phyloP scores from a whole-genome alignment of 2,888 invertebrate species.

The Terebella lapidaria region DNA sequence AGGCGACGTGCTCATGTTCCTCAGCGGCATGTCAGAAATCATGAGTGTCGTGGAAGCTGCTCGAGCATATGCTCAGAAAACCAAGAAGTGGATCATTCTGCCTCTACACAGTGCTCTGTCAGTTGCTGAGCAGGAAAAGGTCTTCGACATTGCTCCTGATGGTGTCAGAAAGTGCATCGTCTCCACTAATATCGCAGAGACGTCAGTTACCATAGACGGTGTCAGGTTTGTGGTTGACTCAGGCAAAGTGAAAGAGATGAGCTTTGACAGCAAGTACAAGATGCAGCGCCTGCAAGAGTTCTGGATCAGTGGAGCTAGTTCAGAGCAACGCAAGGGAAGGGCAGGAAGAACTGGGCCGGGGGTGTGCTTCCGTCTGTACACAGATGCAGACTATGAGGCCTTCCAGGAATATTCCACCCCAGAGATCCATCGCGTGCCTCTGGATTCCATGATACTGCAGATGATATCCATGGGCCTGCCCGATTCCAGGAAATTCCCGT shows the following conservation, averaged over 20 bases:
- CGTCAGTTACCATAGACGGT: constrained; percentile 96
- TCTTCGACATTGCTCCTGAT: constrained; percentile 89
- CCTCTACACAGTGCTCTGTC: constrained; percentile 89
- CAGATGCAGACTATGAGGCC: constrained; percentile 56
- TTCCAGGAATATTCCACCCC: constrained; percentile 70
- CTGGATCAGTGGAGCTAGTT: constrained; percentile 95
- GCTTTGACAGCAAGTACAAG: constrained; percentile 11
- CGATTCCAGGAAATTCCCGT: constrained; percentile 84
- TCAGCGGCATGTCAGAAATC: constrained; percentile 92
- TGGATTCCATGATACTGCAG: constrained; percentile 78
- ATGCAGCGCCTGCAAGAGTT: constrained; percentile 62
- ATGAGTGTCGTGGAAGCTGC: constrained; percentile 76
- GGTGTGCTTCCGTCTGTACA: constrained; percentile 75
- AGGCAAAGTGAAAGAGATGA: constrained; percentile 65
- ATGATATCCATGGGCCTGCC: constrained; percentile 92
- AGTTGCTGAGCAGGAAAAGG: constrained; percentile 92
- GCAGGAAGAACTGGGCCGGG: constrained; percentile 80
- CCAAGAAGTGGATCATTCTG: constrained; percentile 83
- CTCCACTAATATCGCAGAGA: constrained; percentile 97
- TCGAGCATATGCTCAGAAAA: constrained; percentile 71
- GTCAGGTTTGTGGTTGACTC: constrained; percentile 95
- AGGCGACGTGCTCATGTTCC: constrained; percentile 90
- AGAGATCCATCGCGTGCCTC: constrained; percentile 87
- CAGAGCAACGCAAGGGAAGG: constrained; percentile 92
- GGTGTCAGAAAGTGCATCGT: constrained; percentile 93